Conservation (phyloP, 2,888 invertebrate genomes). For the Pteria penguin region DNA sequence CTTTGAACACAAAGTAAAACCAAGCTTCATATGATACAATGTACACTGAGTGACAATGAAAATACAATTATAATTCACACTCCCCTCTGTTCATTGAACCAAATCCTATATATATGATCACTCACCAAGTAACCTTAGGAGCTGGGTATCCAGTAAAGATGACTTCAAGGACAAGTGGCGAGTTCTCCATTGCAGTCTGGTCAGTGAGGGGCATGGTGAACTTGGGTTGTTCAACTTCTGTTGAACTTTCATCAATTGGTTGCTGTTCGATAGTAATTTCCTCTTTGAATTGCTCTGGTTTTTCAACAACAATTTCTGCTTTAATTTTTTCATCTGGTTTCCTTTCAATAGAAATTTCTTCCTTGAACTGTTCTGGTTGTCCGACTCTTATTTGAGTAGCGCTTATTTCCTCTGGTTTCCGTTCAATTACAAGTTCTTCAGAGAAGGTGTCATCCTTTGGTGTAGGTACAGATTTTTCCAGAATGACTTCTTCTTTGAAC, state of each 20-base stretch:
- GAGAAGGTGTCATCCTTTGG: conserved; percentile 31
- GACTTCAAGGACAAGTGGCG: conserved; percentile 71
- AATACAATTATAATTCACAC: too few relatives aligned
- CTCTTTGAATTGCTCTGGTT: conserved; percentile 32
- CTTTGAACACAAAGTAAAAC: too few relatives aligned
- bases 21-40: too few relatives aligned
- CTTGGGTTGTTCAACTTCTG: conserved; percentile 62
- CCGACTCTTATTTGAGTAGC: conserved; percentile 37
- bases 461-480: conserved; percentile 28
- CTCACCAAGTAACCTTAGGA: conserved; percentile 78
- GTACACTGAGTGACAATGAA: too few relatives aligned
- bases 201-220: conserved; percentile 68
- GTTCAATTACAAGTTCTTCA: conserved; percentile 31
- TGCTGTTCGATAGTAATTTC: conserved; percentile 48
- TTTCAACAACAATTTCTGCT: conserved; percentile 23
- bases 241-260: conserved; percentile 47
- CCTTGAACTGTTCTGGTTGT: conserved; percentile 40
- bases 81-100: neutral
- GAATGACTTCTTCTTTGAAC: conserved; percentile 26
- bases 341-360: conserved; percentile 44
- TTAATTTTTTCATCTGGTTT: conserved; percentile 36
- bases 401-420: conserved; percentile 39
- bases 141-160: conserved; percentile 73
- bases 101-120: neutral
- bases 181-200: conserved; percentile 72